Evolutionary conservation across 2,888 invertebrate genomes (phyloP).

Genomic region (Halictus quadricinctus): DNA sequence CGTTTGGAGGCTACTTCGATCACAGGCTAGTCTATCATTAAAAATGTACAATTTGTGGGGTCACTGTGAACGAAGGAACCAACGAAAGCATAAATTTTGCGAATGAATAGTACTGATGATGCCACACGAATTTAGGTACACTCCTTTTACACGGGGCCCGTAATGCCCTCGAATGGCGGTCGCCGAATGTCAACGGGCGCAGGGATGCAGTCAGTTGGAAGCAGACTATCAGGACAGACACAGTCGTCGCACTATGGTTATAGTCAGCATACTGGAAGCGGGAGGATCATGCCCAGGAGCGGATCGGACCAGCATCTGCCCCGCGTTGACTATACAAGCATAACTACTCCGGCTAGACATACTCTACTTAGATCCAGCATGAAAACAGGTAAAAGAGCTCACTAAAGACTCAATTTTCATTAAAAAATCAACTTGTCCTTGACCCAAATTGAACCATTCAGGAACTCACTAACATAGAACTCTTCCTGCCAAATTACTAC

Average conservation of each 20-base stretch:
- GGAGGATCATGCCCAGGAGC: slow-evolving; percentile 89
- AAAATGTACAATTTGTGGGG: not conserved
- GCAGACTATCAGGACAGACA: slow-evolving; percentile 82
- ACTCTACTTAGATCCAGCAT: slow-evolving; percentile 92
- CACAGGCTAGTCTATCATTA: slow-evolving; percentile 11
- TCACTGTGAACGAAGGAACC: slow-evolving; percentile 32
- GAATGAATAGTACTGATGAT: not conserved
- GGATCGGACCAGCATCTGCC: slow-evolving; percentile 96
- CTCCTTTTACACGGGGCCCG: slow-evolving; percentile 89
- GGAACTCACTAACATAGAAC: not conserved
- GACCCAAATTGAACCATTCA: not conserved
- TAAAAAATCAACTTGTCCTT: not conserved
- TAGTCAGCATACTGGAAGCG: slow-evolving; percentile 83
- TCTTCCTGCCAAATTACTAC: not conserved
- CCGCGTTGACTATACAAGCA: slow-evolving; percentile 91
- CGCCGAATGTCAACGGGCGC: slow-evolving; percentile 89
- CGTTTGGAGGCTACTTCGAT: slow-evolving; percentile 30
- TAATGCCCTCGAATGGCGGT: slow-evolving; percentile 82
- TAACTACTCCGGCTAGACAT: slow-evolving; percentile 88
- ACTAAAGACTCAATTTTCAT: too few species aligned
- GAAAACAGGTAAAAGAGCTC: slow-evolving; percentile 85
- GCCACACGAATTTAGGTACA: slow-evolving; percentile 85
- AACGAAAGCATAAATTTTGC: not conserved
- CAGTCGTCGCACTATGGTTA: slow-evolving; percentile 82
- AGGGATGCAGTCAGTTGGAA: slow-evolving; percentile 82